A percentile compares a stretch with the other conserved stretches of the same genome.
These are phyloP conservation scores for Drosophila greeni DNA, from an alignment of 2,888 invertebrate genomes.

Conservation along the genomic window DNA sequence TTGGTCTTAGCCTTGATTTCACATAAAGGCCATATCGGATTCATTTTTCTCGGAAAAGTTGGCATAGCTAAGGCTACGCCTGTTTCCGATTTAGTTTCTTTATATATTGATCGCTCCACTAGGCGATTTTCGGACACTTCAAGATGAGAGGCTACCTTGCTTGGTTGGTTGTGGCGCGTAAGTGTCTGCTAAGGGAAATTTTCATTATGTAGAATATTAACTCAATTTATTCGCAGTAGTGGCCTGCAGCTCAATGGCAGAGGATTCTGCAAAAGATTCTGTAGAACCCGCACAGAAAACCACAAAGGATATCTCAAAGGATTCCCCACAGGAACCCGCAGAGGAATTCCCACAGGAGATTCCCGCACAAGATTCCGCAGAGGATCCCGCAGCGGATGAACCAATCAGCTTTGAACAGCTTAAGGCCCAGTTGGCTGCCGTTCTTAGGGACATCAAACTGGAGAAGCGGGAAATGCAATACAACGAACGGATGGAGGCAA, in stretches of 20 bases:
- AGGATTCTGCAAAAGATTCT: not conserved
- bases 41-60: not conserved
- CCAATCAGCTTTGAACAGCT: no score
- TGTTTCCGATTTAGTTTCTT: not conserved
- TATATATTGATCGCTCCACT: not conserved
- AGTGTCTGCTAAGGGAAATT: not conserved
- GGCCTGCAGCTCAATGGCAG: not conserved
- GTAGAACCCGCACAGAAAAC: no score
- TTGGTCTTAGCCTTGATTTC: no score
- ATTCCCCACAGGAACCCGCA: no score
- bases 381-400: no score
- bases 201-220: not conserved
- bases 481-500: no score
- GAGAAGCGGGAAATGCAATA: no score
- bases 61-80: not conserved
- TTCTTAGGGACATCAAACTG: not conserved
- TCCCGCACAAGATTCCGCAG: no score
- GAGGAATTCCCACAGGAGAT: no score
- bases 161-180: slow-evolving; percentile 11
- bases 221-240: not conserved
- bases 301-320: no score
- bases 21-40: not conserved
- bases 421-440: rapidly evolving
- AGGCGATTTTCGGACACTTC: not conserved
- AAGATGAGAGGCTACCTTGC: not conserved